Conservation (phyloP, 1,140 invertebrate species). For the Atta texana region DNA sequence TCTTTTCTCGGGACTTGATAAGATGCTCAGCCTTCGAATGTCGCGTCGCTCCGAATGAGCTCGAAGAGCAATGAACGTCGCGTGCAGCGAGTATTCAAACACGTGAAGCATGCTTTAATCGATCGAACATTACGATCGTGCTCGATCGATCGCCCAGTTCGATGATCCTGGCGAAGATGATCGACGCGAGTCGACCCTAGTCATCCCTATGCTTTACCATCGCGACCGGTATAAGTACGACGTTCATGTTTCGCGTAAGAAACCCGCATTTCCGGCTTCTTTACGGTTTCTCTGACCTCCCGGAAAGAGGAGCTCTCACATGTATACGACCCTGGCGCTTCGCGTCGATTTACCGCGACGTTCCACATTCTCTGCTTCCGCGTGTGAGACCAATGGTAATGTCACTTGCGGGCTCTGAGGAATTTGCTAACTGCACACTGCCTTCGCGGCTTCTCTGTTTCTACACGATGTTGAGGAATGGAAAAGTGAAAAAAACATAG, state of each 20-base stretch:
- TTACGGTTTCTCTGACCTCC: conserved; percentile 68
- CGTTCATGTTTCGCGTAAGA: conserved; percentile 30
- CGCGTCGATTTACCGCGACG: conserved; percentile 70
- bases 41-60: conserved; percentile 43
- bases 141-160: conserved; percentile 59
- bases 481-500: conserved; percentile 24
- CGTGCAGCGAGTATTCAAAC: conserved; percentile 56
- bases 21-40: conserved; percentile 9
- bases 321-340: conserved; percentile 44
- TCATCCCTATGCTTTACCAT: background rate
- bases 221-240: conserved; percentile 33
- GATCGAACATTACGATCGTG: conserved; percentile 63
- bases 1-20: conserved; percentile 10
- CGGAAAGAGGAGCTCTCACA: conserved; percentile 55
- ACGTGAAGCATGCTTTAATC: conserved; percentile 65
- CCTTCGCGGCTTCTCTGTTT: conserved; percentile 14
- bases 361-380: conserved; percentile 72
- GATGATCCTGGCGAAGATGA: conserved; percentile 38
- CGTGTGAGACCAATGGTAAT: conserved; percentile 55
- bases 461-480: background rate
- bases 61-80: conserved; percentile 66
- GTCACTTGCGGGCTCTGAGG: conserved; percentile 25
- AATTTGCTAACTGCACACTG: conserved; percentile 66
- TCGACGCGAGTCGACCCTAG: conserved; percentile 36
- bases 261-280: conserved; percentile 73